A percentile compares a stretch with the other conserved stretches of the same genome.
phyloP scores from a whole-genome alignment of 2,113 vertebrate genomes.

The Thalassarche chlororhynchos region DNA sequence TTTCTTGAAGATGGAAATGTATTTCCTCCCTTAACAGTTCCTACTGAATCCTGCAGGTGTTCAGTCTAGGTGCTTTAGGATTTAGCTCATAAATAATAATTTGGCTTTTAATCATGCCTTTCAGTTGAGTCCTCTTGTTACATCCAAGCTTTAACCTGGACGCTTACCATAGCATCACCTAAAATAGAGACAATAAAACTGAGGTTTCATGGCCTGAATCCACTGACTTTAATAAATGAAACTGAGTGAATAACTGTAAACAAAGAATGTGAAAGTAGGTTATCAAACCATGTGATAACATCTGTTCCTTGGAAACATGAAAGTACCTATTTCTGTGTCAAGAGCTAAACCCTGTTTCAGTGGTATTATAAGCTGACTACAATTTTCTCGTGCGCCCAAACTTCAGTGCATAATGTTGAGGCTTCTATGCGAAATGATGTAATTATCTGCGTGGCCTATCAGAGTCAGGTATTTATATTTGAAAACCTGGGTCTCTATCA shows the following conservation, averaged over 20 bases:
- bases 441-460: slow-evolving; percentile 46
- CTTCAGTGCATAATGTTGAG: background rate
- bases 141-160: background rate
- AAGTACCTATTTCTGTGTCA: slow-evolving; percentile 50
- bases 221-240: slow-evolving; percentile 45
- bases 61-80: background rate
- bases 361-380: slow-evolving; percentile 3
- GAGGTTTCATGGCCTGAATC: slow-evolving; percentile 33
- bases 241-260: slow-evolving; percentile 27
- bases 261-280: slow-evolving; percentile 48
- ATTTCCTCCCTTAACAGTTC: slow-evolving; percentile 17
- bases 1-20: background rate
- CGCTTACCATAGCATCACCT: slow-evolving; percentile 21
- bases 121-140: slow-evolving; percentile 18
- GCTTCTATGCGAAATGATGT: background rate
- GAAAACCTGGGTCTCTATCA: slow-evolving; percentile 38
- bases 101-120: slow-evolving; percentile 43
- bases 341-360: slow-evolving; percentile 13
- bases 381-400: background rate
- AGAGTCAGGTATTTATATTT: slow-evolving; percentile 53
- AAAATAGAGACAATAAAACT: slow-evolving; percentile 26
- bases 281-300: slow-evolving; percentile 45
- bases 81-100: slow-evolving; percentile 54
- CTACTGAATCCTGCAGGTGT: slow-evolving; percentile 21
- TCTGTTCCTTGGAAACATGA: slow-evolving; percentile 50